phyloP scores from a whole-genome alignment of 2,797 vertebrate species.

The Chanos chanos region DNA sequence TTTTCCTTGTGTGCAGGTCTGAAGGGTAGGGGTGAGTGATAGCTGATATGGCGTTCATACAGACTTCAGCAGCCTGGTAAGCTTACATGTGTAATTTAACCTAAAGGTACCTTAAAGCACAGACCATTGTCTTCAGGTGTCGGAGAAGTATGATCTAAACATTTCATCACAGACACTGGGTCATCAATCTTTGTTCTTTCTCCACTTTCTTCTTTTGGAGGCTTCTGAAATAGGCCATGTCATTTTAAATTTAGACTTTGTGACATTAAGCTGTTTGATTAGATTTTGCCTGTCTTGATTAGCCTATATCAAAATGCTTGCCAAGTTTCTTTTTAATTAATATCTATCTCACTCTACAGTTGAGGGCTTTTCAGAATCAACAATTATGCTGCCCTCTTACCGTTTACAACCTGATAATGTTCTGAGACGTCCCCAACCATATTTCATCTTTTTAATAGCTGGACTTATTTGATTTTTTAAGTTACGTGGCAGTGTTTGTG shows the following conservation, averaged over 20 bases:
- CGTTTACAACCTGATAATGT: no score
- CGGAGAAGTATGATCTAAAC: conserved; percentile 7
- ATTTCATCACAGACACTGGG: conserved; percentile 1
- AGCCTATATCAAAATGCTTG: conserved; percentile 22
- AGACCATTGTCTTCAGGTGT: not conserved
- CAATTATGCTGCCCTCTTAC: no score
- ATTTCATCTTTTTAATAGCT: no score
- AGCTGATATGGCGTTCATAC: conserved; percentile 23
- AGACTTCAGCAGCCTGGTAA: conserved; percentile 22
- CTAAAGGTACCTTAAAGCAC: conserved; percentile 10
- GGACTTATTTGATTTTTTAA: no score
- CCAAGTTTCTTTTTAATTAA: conserved; percentile 31
- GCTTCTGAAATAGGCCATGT: no score
- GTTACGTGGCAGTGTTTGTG: no score
- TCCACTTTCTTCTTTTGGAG: not conserved
- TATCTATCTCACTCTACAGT: no score
- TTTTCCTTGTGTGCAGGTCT: conserved; percentile 27
- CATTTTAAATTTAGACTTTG: no score
- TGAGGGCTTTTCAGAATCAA: no score
- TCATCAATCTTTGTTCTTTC: conserved; percentile 14
- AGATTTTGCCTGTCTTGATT: conserved; percentile 22
- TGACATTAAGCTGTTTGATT: no score
- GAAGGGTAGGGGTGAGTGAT: conserved; percentile 21
- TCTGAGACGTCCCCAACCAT: no score
- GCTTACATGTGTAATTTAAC: conserved; percentile 10